Evolutionary conservation across 2,113 vertebrate genomes (phyloP).

Genomic region (Podocnemis expansa): DNA sequence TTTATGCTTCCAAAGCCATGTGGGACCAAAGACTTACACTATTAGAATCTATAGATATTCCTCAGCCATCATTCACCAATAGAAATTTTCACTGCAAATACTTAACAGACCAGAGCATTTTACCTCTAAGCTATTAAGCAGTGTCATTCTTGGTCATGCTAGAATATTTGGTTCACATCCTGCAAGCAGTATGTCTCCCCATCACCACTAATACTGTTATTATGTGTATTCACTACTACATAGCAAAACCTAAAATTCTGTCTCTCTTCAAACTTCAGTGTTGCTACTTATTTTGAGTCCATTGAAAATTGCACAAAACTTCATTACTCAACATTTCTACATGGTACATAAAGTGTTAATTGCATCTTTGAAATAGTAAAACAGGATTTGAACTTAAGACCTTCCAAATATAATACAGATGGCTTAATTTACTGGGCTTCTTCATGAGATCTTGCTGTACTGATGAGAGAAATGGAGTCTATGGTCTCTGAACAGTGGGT

Average conservation of each 20-base stretch:
- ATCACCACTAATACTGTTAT: no score
- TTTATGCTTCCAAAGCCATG: background rate
- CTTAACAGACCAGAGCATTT: constrained; percentile 16
- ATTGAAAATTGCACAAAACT: background rate
- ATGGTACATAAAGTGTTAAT: constrained; percentile 49
- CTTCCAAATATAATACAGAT: constrained; percentile 47
- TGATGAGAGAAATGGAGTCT: background rate
- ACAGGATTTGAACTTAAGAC: constrained; percentile 39
- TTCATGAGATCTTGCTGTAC: background rate
- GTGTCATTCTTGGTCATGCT: constrained; percentile 35
- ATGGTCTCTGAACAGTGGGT: background rate
- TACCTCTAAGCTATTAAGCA: constrained; percentile 14
- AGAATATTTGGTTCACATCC: constrained; percentile 47
- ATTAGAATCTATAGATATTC: background rate
- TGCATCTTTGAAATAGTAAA: constrained; percentile 28
- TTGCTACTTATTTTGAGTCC: constrained; percentile 3
- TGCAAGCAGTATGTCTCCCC: background rate
- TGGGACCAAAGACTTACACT: background rate
- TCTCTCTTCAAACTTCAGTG: background rate
- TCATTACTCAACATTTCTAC: constrained; percentile 16
- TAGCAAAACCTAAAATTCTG: background rate
- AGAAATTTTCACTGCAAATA: background rate
- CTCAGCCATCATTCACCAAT: constrained; percentile 12
- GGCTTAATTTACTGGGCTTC: constrained; percentile 14
- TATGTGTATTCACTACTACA: background rate